phyloP scores from a whole-genome alignment of 2,797 vertebrate genomes.

The Orientallactaga sibirica region DNA sequence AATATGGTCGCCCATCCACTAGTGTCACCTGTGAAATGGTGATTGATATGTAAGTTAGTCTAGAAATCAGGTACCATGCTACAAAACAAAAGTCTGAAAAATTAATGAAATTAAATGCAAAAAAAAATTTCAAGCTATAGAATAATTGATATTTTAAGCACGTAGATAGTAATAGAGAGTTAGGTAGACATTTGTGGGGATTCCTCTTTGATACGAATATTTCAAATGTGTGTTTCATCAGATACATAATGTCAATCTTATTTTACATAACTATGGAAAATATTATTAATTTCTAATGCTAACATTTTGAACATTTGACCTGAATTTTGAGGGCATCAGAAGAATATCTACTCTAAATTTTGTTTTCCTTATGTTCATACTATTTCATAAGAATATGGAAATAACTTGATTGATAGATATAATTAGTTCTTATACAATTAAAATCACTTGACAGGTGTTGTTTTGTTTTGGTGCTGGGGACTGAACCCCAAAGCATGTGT shows the following conservation, averaged over 20 bases:
- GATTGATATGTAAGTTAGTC: slow-evolving; percentile 73
- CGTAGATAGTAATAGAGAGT: not conserved
- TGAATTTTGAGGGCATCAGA: slow-evolving; percentile 33
- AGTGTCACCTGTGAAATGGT: slow-evolving; percentile 85
- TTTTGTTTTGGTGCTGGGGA: not conserved
- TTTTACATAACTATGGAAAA: slow-evolving; percentile 20
- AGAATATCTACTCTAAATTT: slow-evolving; percentile 33
- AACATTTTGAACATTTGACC: slow-evolving; percentile 3
- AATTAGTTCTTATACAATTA: not conserved
- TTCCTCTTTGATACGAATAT: not conserved
- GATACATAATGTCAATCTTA: not conserved
- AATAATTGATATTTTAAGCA: not conserved
- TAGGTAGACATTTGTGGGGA: not conserved
- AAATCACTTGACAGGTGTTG: not conserved
- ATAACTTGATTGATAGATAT: not conserved
- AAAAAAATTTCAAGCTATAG: slow-evolving; percentile 15
- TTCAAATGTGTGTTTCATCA: not conserved
- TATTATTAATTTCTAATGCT: not conserved
- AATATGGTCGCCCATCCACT: slow-evolving; percentile 87
- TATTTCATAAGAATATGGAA: not conserved
- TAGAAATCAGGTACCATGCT: slow-evolving; percentile 60
- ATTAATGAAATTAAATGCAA: slow-evolving; percentile 53
- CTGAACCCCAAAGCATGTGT: not conserved
- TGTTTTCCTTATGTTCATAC: not conserved
- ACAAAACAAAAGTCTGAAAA: slow-evolving; percentile 68